Evolutionary conservation across 1,140 invertebrate species (phyloP).

Genomic region (Cyphomyrmex costatus): DNA sequence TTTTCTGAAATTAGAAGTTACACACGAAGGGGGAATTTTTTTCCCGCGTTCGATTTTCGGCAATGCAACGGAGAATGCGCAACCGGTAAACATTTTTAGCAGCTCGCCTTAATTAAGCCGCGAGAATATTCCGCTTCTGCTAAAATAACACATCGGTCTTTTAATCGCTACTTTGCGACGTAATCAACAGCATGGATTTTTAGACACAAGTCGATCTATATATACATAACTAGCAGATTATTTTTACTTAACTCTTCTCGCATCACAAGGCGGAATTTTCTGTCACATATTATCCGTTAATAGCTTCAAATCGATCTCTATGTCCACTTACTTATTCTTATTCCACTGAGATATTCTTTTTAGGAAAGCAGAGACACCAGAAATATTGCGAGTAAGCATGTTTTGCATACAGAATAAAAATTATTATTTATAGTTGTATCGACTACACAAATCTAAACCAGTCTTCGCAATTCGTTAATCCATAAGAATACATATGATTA

Average conservation of each 20-base stretch:
- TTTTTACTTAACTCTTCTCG: slow-evolving; percentile 6
- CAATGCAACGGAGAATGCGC: slow-evolving; percentile 34
- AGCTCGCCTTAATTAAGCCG: slow-evolving; percentile 36
- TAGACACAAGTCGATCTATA: neutral
- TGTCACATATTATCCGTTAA: slow-evolving; percentile 19
- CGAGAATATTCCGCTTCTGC: slow-evolving; percentile 7
- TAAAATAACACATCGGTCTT: slow-evolving; percentile 27
- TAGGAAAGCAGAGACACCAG: neutral
- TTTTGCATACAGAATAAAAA: neutral
- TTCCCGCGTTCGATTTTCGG: slow-evolving; percentile 34
- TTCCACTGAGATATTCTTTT: neutral
- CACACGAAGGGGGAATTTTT: slow-evolving; percentile 52
- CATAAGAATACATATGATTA: slow-evolving; percentile 16
- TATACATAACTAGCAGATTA: neutral
- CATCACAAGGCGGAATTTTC: slow-evolving; percentile 2
- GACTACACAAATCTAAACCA: neutral
- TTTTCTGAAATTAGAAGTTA: slow-evolving; percentile 75
- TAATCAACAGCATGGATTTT: slow-evolving; percentile 23
- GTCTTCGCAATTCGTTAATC: neutral
- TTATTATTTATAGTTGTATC: neutral
- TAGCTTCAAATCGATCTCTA: slow-evolving; percentile 2
- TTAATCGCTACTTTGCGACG: slow-evolving; percentile 26
- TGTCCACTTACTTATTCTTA: slow-evolving; percentile 1
- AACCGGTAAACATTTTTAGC: slow-evolving; percentile 60
- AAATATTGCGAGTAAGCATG: neutral